Percentiles rank a stretch among this genome's conserved stretches.
Conservation (phyloP, 1,140 invertebrate genomes). For the Brevipalpus yothersi region DNA sequence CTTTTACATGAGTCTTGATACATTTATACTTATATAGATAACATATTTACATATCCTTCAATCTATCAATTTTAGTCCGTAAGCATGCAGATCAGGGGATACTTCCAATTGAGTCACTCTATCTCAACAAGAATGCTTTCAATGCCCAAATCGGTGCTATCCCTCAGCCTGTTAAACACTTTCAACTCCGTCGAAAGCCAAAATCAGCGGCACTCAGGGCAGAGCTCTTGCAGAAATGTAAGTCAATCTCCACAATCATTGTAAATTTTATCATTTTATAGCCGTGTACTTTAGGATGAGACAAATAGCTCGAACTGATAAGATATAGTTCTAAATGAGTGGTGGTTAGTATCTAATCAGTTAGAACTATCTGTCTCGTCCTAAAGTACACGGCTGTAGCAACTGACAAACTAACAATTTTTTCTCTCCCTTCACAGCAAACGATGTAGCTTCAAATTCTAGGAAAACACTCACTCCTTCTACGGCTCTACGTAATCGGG, state of each 20-base stretch:
- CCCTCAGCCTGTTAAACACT: constrained; percentile 46
- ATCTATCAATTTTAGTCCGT: constrained; percentile 19
- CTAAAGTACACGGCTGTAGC: background rate
- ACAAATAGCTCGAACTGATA: background rate
- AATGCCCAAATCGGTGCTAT: constrained; percentile 47
- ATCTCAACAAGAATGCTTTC: constrained; percentile 77
- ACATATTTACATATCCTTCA: background rate
- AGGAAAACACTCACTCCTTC: constrained; percentile 54
- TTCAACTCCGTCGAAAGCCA: constrained; percentile 75
- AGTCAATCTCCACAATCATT: constrained; percentile 3
- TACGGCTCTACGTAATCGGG: constrained; percentile 65
- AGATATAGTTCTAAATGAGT: background rate
- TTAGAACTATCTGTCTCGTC: no score
- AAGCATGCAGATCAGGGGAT: constrained; percentile 63
- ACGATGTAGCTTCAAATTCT: constrained; percentile 58
- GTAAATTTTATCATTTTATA: no score
- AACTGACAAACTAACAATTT: background rate
- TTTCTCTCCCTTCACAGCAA: constrained; percentile 22
- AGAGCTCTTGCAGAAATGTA: constrained; percentile 65
- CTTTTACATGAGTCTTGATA: background rate
- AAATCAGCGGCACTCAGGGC: constrained; percentile 72
- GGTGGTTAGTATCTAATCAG: background rate
- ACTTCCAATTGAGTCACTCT: constrained; percentile 82
- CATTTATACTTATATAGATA: background rate
- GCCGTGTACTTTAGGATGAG: background rate